Conservation (phyloP, 2,113 vertebrate genomes). For the Peromyscus leucopus region DNA sequence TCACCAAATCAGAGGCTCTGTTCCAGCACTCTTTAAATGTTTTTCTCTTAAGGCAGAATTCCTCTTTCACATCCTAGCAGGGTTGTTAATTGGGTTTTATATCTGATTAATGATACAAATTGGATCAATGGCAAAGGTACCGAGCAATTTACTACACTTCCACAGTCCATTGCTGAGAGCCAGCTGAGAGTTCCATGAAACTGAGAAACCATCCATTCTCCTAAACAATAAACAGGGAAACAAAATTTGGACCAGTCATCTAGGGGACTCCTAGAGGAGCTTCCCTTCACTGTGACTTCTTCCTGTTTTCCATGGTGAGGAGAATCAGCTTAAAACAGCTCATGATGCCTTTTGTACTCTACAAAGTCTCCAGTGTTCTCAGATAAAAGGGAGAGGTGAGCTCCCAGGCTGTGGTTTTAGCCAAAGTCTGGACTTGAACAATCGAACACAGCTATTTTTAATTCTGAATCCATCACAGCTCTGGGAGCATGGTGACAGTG, state of each 20-base stretch:
- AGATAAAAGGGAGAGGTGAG: constrained; percentile 24
- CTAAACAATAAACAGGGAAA: neutral
- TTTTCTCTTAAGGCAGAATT: neutral
- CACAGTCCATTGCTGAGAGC: constrained; percentile 10
- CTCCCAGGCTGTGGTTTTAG: neutral
- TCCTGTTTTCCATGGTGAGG: neutral
- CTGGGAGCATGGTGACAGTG: neutral
- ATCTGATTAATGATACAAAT: constrained; percentile 66
- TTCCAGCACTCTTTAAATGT: neutral
- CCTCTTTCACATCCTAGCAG: neutral
- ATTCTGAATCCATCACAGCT: neutral
- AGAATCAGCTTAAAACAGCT: neutral
- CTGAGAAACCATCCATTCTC: neutral
- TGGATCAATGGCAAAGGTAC: constrained; percentile 7
- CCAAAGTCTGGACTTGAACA: neutral
- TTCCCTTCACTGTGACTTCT: neutral
- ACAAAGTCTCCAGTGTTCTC: neutral
- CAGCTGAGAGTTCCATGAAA: constrained; percentile 11
- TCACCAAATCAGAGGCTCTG: neutral
- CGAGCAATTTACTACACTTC: constrained; percentile 49
- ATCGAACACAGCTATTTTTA: constrained; percentile 47
- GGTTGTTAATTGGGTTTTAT: constrained; percentile 55
- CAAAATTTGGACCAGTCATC: neutral
- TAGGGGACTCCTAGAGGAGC: neutral
- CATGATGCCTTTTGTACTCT: neutral